Evolutionary conservation across 2,113 vertebrate species (phyloP), one percentile per base, ranked within the genome.

Genomic region (Natator depressus): DNA sequence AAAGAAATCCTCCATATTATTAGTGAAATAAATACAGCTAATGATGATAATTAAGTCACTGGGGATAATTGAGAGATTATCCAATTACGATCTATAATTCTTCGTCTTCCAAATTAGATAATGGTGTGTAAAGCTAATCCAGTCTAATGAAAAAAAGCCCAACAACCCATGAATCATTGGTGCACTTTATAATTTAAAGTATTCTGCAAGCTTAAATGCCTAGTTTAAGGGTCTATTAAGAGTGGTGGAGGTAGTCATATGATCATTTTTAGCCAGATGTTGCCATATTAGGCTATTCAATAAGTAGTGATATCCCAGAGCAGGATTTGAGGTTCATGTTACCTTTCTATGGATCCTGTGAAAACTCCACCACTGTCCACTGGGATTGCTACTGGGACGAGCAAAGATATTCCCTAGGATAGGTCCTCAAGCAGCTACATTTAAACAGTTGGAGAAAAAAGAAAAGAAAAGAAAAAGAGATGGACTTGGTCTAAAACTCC

Each of bases 11-110:
- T 91, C 82, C 85, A 92, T 94, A 95, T 95, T 78, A 78, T 78
- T 96, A 96, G 91, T 95, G 95, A 97, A 96, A 97, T 97, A 97
- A 97, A 97, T 97, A 95, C 90, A 89, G 93, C 95, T 96, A 96
- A 97, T 96, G 97, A 96, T 93, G 93, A 97, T 97, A 97, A 97
- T 97, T 96, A 96, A 96, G 94, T 97, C 97, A 96, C 91, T 93
- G 88, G 94, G 95, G 96, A 96, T 96, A 97, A 97, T 57, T 95
- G 95, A 97, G 92, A 93, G 93, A 97, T 97, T 97, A 97, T 96
- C 95, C 95, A 97, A 96, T 97, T 97, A 96, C 92, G 93, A 96
- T 97, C 96, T 97, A 29, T 96, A 96, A 97, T 96, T 96, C 89
- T 94, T 96, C 87, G 89, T 85, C 86, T 97, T 95, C 79, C 94